Percentiles rank a stretch among this genome's conserved stretches.
Evolutionary conservation across 2,797 vertebrate species (phyloP).

Genomic region (Fratercula arctica): DNA sequence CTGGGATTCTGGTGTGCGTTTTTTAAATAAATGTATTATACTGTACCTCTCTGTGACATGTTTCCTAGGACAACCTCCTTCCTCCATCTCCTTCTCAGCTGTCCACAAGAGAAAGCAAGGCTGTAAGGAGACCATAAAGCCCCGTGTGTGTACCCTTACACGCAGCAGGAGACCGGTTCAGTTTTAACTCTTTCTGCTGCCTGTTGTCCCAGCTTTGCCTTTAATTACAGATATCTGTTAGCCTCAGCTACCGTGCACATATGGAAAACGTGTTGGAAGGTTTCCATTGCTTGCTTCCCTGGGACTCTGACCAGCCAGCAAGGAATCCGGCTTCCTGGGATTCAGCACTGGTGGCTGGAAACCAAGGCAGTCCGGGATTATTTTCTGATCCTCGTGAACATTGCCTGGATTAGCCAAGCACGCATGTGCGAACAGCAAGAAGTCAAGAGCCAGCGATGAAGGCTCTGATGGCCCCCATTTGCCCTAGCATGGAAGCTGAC

Average conservation of each 20-base stretch:
- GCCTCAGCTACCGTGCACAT: accelerated
- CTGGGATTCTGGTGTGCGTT: neutral
- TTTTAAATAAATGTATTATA: neutral
- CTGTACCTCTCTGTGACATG: neutral
- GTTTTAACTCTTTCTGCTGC: neutral
- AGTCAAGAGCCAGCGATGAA: neutral
- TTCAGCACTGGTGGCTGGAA: neutral
- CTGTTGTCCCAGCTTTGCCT: neutral
- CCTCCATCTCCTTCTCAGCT: neutral
- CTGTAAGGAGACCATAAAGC: neutral
- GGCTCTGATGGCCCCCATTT: neutral
- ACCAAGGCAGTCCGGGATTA: neutral
- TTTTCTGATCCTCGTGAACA: neutral
- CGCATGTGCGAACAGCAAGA: neutral
- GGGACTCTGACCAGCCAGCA: neutral
- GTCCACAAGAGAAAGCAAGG: neutral
- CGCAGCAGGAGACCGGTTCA: neutral
- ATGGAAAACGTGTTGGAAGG: neutral
- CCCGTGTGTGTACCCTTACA: too few relatives aligned
- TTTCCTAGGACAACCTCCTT: neutral
- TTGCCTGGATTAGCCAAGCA: neutral
- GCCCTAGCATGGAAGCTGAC: accelerated
- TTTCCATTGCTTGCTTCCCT: neutral
- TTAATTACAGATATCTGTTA: neutral
- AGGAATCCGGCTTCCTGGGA: neutral